Base-by-base conservation (phyloP, 2,797 vertebrate genomes). In the Hippoglossus hippoglossus region DNA sequence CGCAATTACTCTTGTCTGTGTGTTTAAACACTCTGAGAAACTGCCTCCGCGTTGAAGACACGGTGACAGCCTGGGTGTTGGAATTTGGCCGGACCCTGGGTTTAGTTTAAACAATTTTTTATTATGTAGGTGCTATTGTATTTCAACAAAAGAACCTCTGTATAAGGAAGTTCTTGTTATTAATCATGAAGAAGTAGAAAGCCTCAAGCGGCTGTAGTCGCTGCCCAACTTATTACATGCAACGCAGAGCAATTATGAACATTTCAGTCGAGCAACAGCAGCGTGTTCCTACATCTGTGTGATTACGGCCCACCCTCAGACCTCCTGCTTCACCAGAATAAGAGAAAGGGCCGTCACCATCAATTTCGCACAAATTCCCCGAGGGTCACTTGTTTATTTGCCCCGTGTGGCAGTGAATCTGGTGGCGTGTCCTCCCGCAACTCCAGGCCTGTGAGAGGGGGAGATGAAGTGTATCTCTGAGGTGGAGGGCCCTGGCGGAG, bases 321-420 rank as follows among this genome's bases (percentile, higher is more conserved):
- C 74, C 89, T 62, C 34, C 46, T 56, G 52, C 79, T 74, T 63
- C 36, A 46, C 18, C 76, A 26, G 71, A 82, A 61, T 79, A 79
- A 80, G 76, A 80, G 55, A 85, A 88, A 83, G 68, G 66, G 54
- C 74, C 62, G 77, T 81, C 34, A 2, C 70, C 59, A 77, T 90
- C 66, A 85, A 77, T 88, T 82, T 84, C n/a, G 7, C 53, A 49
- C 49, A 71, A 83, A 81, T 59, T 22, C 83, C 66, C 74, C 64
- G 69, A 47, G 66, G 46, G 75, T 84, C 84, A 91, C 86, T 79
- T 90, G 73, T 83, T 90, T 84, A 89, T 89, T 84, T 90, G 67
- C 75, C 79, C 75, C 16, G 16, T 71, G 68, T 72, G 79, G 72
- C 82, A 67, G 81, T 75, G 70, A 87, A 77, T 64, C 71, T 85